Evolutionary conservation across 2,113 vertebrate species (phyloP).

Genomic region (Clarias batrachus): DNA sequence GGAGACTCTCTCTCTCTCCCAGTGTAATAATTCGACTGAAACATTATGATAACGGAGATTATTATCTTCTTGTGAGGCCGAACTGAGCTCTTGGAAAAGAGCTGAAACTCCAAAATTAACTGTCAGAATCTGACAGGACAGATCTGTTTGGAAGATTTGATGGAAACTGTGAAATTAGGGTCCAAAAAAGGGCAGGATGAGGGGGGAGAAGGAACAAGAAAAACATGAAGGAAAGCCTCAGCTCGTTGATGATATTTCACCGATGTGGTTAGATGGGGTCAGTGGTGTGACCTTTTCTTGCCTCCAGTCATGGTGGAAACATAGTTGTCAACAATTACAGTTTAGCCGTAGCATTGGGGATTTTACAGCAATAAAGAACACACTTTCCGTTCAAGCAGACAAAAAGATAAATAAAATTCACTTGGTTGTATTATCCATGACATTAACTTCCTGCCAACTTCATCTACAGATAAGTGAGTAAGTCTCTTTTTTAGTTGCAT

Average conservation of each 20-base stretch:
- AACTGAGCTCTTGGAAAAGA: neutral
- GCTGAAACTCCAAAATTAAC: slow-evolving; percentile 18
- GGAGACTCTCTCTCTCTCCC: slow-evolving; percentile 24
- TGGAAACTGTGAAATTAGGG: neutral
- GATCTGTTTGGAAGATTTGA: slow-evolving; percentile 17
- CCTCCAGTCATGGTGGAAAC: neutral
- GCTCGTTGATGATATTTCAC: neutral
- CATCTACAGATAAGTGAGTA: neutral
- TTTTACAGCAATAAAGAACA: neutral
- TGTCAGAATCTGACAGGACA: slow-evolving; percentile 17
- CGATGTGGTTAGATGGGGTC: neutral
- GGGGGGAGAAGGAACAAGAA: neutral
- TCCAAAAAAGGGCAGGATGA: neutral
- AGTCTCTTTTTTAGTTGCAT: neutral
- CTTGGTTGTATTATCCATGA: neutral
- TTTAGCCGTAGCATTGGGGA: neutral
- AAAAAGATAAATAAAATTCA: neutral
- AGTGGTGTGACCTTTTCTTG: neutral
- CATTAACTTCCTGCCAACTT: neutral
- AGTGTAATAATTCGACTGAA: slow-evolving; percentile 32
- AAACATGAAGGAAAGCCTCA: neutral
- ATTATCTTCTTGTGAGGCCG: slow-evolving; percentile 12
- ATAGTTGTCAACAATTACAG: neutral
- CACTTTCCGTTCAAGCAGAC: neutral
- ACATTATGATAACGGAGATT: slow-evolving; percentile 38